Conservation (phyloP, 2,888 invertebrate species). For the Lymantria dispar region DNA sequence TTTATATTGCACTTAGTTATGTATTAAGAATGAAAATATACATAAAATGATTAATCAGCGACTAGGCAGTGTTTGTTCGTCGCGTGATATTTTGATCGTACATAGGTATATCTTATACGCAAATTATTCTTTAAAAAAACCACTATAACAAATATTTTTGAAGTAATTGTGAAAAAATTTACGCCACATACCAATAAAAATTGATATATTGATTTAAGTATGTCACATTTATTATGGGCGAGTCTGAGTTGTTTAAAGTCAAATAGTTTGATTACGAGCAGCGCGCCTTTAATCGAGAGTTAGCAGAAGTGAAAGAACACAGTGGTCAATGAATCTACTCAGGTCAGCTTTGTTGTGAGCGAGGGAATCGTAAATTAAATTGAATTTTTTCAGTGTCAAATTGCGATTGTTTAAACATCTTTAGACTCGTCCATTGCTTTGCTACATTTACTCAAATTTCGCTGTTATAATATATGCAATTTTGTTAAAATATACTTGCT, state of each 20-base stretch:
- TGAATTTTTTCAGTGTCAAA: no score
- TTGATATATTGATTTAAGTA: slow-evolving; percentile 41
- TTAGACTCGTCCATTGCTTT: slow-evolving; percentile 3
- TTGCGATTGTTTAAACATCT: no score
- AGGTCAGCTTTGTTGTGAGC: no score
- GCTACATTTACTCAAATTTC: slow-evolving; percentile 23
- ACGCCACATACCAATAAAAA: slow-evolving; percentile 37
- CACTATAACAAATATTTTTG: neutral
- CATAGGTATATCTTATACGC: neutral
- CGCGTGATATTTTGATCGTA: slow-evolving; percentile 1
- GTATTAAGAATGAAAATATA: no score
- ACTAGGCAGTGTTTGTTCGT: neutral
- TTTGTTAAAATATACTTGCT: slow-evolving; percentile 12
- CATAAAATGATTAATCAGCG: no score
- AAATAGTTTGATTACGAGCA: no score
- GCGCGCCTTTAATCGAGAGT: no score
- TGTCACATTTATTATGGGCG: slow-evolving; percentile 8
- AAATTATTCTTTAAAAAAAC: slow-evolving; percentile 8
- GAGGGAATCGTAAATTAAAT: no score
- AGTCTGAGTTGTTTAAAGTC: no score
- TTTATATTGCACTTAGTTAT: no score
- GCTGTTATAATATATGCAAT: slow-evolving; percentile 9
- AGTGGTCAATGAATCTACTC: no score
- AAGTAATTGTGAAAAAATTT: slow-evolving; percentile 19
- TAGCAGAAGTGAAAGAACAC: no score